phyloP scores from a whole-genome alignment of 1,140 invertebrate species.

The Proales similis region DNA sequence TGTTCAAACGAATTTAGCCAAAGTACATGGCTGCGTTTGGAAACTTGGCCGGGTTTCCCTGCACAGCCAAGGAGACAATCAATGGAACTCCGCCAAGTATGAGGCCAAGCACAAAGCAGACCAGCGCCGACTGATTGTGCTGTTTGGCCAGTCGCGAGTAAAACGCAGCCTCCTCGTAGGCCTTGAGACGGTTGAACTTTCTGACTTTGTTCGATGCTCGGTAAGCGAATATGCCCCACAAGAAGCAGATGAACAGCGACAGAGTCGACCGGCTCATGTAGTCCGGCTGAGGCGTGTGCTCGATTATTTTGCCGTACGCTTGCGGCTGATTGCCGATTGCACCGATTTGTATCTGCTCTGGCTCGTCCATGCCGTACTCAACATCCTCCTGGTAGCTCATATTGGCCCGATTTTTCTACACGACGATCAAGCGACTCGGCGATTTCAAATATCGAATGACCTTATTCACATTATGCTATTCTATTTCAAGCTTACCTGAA shows the following conservation, averaged over 20 bases:
- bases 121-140: constrained; percentile 26
- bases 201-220: constrained; percentile 23
- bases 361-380: background rate
- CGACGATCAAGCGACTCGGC: no score
- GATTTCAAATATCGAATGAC: no score
- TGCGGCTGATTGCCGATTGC: background rate
- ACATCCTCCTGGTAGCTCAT: background rate
- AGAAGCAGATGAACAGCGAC: constrained; percentile 24
- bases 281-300: constrained; percentile 15
- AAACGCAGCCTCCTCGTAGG: constrained; percentile 16
- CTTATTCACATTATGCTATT: no score
- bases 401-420: no score
- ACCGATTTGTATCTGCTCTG: background rate
- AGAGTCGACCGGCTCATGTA: constrained; percentile 32
- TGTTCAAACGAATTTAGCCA: background rate
- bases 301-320: constrained; percentile 2
- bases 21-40: constrained; percentile 29
- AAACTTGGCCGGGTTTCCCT: constrained; percentile 19
- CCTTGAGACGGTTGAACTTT: constrained; percentile 34
- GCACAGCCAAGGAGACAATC: constrained; percentile 19
- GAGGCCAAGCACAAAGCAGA: constrained; percentile 11
- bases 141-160: constrained; percentile 17
- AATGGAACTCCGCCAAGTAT: constrained; percentile 21
- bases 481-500: no score
- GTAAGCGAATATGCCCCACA: constrained; percentile 34